Base-by-base conservation (phyloP, 92 coral and sea anemone species). In the Ricordea florida region DNA sequence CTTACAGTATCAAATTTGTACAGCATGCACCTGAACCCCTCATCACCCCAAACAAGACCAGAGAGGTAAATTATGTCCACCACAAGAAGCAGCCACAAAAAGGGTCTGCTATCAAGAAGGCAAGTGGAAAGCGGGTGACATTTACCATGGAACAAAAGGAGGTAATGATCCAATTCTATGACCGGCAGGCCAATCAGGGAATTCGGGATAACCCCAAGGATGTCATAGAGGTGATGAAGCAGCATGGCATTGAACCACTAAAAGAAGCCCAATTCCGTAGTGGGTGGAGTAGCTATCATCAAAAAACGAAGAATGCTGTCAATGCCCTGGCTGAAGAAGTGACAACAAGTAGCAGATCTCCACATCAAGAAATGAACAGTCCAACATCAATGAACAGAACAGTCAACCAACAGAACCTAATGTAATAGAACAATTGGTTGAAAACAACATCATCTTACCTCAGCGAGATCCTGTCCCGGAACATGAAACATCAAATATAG, bases 261-360 rank as follows among this genome's bases (percentile, higher is more conserved):
- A 80, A 80, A 30, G 63, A 33, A 8, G 10, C 30, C 17, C 86
- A 81, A 30, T 70, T 81, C 6, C 21, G 34, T 13, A 70, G 64
- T 26, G 61, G 80, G 86, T 72, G 86, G 86, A 64, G 86, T 22
- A 35, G 67, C 8, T 81, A 61, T 44, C 68, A 81, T 17, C 72
- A 55, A 17, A 81, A 81, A 25, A 50, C 71, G 15, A 81, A 81
- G 62, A 14, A 34, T 29, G 81, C 72, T 13, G 5, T 28, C 3
- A 30, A 58, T n/a, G 4, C 46, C 24, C 59, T 26, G 2, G 29
- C 60, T 21, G 49, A 49, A 33, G 35, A 62, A 21, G 22, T 37
- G 3, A 14, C 35, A 4, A 44, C 35, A 45, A 20, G 25, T 4
- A 48, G 56, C 30, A 48, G 6, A 13, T n/a, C 18, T 3, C 14